Base-by-base conservation (phyloP, 2,797 vertebrate species). In the Cichlasoma orientale region DNA sequence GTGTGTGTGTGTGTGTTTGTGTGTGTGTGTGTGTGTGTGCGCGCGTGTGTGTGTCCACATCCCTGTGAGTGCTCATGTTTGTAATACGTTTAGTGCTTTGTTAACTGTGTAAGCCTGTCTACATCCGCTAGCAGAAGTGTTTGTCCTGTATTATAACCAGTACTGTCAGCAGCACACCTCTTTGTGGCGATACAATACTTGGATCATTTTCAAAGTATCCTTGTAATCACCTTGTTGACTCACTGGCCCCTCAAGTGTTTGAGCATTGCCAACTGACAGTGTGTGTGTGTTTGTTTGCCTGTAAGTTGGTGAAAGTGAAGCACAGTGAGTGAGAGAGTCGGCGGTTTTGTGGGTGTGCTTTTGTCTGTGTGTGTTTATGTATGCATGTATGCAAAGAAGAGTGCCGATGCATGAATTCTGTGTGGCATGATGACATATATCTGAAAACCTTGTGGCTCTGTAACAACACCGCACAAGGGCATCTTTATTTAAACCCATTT, bases 191-290 rank as follows among this genome's bases (percentile, higher is more conserved):
- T 47, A 36, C 11, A 50, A 54, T 23, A 38, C 77, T 80, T 84
- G 82, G 82, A 84, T 79, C 61, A 14, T 56, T 90, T 79, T 90
- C 82, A 89, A 78, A 78, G 56, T 70, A 68, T 70, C 33, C 52
- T 61, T 76, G 31, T 86, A 76, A 87, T 83, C 83, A 79, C 75
- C 75, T 75, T 88, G 89, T 92, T 92, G 87, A 91, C 91, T 90
- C 82, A 77, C 73, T 73, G 71, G 63, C 72, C 73, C 44, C 36
- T 82, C 52, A 56, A 85, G 82, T 89, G 84, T 90, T 86, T 90
- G 83, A 90, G 82, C 81, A 73, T 71, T 77, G 78, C 66, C 73
- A 71, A 56, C 44, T n/a, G 56, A 75, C 36, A 33, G 55, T 77
- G 82, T 71, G 59, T 87, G 74, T 87, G 74, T 81, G 68, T 87